Conservation (phyloP, 2,797 vertebrate species). For the Tragelaphus eurycerus region DNA sequence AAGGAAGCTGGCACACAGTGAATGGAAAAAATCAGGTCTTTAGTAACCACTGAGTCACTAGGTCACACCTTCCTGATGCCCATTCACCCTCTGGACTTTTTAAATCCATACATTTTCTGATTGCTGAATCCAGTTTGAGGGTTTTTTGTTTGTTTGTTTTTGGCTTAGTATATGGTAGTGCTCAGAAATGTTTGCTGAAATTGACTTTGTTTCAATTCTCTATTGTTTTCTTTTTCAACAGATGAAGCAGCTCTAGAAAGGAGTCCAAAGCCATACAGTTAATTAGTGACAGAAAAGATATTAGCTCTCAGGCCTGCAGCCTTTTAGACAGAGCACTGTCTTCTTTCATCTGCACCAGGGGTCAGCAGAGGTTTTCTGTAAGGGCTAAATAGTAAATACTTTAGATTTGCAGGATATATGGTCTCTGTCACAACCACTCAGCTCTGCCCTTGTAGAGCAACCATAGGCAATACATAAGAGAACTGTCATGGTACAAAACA, state of each 20-base stretch:
- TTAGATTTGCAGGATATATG: neutral
- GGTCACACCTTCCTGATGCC: neutral
- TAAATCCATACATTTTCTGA: neutral
- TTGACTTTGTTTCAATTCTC: neutral
- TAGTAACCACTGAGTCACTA: neutral
- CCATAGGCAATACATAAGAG: neutral
- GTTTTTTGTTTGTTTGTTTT: constrained; percentile 20
- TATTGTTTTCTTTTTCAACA: neutral
- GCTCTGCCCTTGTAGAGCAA: neutral
- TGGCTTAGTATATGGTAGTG: neutral
- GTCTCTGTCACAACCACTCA: neutral
- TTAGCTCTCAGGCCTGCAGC: neutral
- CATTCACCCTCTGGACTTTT: neutral
- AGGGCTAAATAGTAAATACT: neutral
- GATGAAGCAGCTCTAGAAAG: neutral
- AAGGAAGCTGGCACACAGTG: neutral
- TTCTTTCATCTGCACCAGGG: neutral
- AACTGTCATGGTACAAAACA: neutral
- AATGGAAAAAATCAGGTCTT: neutral
- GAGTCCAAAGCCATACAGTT: neutral
- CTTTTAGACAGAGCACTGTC: neutral
- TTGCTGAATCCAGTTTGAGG: neutral
- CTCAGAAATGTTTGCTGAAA: neutral
- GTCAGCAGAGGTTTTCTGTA: neutral
- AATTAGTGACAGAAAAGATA: neutral